These are phyloP conservation scores for Emys orbicularis DNA, from an alignment of 2,797 vertebrate genomes.

Conservation along the genomic window DNA sequence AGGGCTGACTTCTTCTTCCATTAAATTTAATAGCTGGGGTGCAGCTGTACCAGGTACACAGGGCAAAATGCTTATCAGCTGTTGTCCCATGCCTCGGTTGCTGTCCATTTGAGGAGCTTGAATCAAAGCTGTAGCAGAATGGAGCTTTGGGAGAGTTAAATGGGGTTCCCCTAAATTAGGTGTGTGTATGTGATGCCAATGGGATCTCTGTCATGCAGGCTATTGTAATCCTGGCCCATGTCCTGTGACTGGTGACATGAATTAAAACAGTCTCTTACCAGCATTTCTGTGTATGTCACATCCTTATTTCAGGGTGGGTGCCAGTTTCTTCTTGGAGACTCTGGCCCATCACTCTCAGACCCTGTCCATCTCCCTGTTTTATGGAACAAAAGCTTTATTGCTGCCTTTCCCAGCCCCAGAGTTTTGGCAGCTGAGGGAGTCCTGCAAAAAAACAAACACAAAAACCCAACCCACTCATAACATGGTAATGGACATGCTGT, in stretches of 20 bases:
- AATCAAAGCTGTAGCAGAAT: neutral
- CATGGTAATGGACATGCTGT: fast-evolving
- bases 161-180: neutral
- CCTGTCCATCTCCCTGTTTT: neutral
- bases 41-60: neutral
- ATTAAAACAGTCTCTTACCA: neutral
- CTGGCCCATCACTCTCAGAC: neutral
- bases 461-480: neutral
- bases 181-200: neutral
- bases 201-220: neutral
- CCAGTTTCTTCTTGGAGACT: neutral
- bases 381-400: neutral
- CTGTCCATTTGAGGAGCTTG: neutral
- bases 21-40: neutral
- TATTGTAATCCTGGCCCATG: neutral
- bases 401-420: neutral
- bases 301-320: fast-evolving
- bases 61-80: neutral
- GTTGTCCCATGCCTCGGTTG: neutral
- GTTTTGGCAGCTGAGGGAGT: neutral
- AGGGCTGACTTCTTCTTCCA: neutral
- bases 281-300: neutral
- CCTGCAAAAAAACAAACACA: neutral
- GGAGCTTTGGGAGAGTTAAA: neutral
- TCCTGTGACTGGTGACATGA: fast-evolving